Base-by-base conservation (phyloP, 2,797 vertebrate species). In the Sardinella longiceps region DNA sequence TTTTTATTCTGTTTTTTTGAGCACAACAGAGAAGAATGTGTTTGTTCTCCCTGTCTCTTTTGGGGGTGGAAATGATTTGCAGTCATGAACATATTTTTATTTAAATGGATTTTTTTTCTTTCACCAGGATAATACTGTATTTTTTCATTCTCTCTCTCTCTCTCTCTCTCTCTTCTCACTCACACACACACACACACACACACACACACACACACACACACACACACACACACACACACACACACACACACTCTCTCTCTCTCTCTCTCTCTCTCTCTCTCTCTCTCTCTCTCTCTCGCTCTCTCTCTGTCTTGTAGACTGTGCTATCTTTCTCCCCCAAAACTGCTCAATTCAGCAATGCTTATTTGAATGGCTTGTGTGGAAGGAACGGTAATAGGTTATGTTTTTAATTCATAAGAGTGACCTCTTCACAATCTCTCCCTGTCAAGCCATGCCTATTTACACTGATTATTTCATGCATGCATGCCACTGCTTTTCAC, bases 281-380 rank as follows among this genome's bases (percentile, higher is more conserved):
- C 33, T 46, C 50, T 66, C 25, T 63, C 60, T 63, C 25, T 28
- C 0, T 63, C 60, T 66, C 60, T 66, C 60, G 30, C 28, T 33
- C 28, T 11, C 66, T 18, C 58, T 81, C 83, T 77, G 81, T 85
- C 48, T n/a, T 80, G 83, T 83, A 77, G 85, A 85, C 82, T 81
- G 85, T 82, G 80, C 80, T 74, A 20, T 37, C 33, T 33, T 74
- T 74, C 15, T 15, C 33, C 33, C 14, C 80, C 53, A 51, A 51
- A 51, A 48, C 28, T 51, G 28, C 46, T 53, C 14, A 45, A 83
- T 50, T 74, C n/a, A 20, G 6, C 45, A 39, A 30, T 80, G n/a
- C 25, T 28, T 23, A 23, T 11, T 63, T 51, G 15, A 37, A 33
- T n/a, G 28, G 53, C 15, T 30, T 23, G 33, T 15, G 20, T 43